These are phyloP conservation scores for Epicauta chinensis DNA, from an alignment of 1,140 invertebrate species.

Conservation along the genomic window DNA sequence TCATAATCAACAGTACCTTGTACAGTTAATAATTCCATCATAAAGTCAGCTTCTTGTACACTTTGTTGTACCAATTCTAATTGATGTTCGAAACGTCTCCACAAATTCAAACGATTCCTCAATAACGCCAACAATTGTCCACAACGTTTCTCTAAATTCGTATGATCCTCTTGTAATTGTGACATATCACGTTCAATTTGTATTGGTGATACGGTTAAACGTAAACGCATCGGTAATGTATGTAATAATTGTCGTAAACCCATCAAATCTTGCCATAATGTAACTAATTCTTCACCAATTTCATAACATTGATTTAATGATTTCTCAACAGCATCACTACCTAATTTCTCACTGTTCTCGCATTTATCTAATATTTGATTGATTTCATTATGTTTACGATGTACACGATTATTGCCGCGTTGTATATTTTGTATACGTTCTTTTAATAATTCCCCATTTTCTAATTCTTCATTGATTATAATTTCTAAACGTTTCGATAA, in stretches of 20 bases:
- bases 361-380: slow-evolving; percentile 60
- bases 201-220: slow-evolving; percentile 65
- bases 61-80: slow-evolving; percentile 71
- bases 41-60: slow-evolving; percentile 74
- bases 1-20: slow-evolving; percentile 77
- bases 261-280: slow-evolving; percentile 71
- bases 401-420: slow-evolving; percentile 57
- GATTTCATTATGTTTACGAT: slow-evolving; percentile 59
- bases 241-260: slow-evolving; percentile 64
- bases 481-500: slow-evolving; percentile 62
- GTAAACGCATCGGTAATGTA: slow-evolving; percentile 62
- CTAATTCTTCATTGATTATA: slow-evolving; percentile 66
- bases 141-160: slow-evolving; percentile 61
- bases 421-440: slow-evolving; percentile 64
- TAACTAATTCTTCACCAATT: slow-evolving; percentile 56
- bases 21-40: slow-evolving; percentile 74
- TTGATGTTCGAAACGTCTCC: slow-evolving; percentile 67
- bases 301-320: slow-evolving; percentile 60
- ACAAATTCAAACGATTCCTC: slow-evolving; percentile 57
- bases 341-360: slow-evolving; percentile 60
- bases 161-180: slow-evolving; percentile 63
- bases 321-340: slow-evolving; percentile 63
- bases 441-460: slow-evolving; percentile 59
- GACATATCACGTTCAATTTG: slow-evolving; percentile 68
- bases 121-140: slow-evolving; percentile 57